These are phyloP conservation scores for Podarcis siculus DNA, from an alignment of 2,797 vertebrate genomes.

Conservation along the genomic window DNA sequence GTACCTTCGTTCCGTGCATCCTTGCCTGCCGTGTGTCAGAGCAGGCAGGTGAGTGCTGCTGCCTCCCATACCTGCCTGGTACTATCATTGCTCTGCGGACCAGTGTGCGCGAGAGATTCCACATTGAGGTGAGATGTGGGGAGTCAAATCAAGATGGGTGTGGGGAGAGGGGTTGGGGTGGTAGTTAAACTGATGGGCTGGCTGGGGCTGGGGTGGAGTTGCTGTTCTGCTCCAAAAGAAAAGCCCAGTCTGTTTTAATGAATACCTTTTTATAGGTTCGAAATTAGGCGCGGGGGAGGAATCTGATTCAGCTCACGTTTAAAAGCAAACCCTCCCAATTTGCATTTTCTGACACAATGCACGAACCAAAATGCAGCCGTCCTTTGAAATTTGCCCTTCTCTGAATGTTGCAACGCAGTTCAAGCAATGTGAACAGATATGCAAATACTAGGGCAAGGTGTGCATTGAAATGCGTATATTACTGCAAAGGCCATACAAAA, in stretches of 20 bases:
- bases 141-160: slow-evolving; percentile 54
- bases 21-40: slow-evolving; percentile 81
- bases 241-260: not conserved
- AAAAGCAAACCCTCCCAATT: too few species aligned
- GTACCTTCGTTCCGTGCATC: slow-evolving; percentile 80
- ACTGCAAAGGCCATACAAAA: too few species aligned
- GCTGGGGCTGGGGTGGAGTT: not conserved
- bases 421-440: too few species aligned
- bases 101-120: slow-evolving; percentile 78
- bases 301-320: too few species aligned
- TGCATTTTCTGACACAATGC: too few species aligned
- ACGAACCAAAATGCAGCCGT: too few species aligned
- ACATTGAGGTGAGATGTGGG: slow-evolving; percentile 71
- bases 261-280: not conserved
- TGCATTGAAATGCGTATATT: too few species aligned
- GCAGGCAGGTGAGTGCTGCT: slow-evolving; percentile 80
- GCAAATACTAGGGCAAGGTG: too few species aligned
- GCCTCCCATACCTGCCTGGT: slow-evolving; percentile 80
- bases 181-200: not conserved
- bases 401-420: too few species aligned
- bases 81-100: slow-evolving; percentile 81
- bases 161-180: slow-evolving; percentile 15
- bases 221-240: not conserved
- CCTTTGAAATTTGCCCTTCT: too few species aligned
- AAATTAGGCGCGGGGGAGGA: too few species aligned